Evolutionary conservation across 2,113 vertebrate genomes (phyloP).

Genomic region (Poecile atricapillus): DNA sequence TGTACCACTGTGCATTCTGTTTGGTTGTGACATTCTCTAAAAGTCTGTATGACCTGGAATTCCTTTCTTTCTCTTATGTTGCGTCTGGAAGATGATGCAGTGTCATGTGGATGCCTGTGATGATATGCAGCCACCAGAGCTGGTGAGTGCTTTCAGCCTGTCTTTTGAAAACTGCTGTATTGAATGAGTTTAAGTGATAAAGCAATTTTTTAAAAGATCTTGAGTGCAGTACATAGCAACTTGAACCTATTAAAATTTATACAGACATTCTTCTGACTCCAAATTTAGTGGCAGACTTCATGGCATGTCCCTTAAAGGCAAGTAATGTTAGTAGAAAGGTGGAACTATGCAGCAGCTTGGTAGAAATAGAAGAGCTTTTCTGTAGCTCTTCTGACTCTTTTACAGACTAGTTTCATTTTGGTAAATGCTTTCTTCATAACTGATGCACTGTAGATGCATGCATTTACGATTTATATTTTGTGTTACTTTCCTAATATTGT

Average conservation of each 20-base stretch:
- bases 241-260: not conserved
- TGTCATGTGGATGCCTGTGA: conserved; percentile 70
- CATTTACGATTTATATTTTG: not conserved
- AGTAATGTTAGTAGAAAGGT: not conserved
- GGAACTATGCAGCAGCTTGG: not conserved
- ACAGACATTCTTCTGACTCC: not conserved
- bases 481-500: not conserved
- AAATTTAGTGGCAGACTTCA: not conserved
- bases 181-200: not conserved
- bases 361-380: not conserved
- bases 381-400: not conserved
- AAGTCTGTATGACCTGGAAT: not conserved
- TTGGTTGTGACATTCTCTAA: not conserved
- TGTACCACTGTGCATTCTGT: not conserved
- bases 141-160: conserved; percentile 28
- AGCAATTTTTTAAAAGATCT: not conserved
- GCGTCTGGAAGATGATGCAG: conserved; percentile 62
- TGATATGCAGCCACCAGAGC: conserved; percentile 64
- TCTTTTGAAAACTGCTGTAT: not conserved
- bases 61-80: not conserved
- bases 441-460: not conserved
- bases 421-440: not conserved
- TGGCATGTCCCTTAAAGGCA: not conserved
- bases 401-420: fast-evolving
- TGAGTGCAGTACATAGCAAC: not conserved